Evolutionary conservation across 2,888 invertebrate genomes (phyloP).

Genomic region (Hetaerina titia): DNA sequence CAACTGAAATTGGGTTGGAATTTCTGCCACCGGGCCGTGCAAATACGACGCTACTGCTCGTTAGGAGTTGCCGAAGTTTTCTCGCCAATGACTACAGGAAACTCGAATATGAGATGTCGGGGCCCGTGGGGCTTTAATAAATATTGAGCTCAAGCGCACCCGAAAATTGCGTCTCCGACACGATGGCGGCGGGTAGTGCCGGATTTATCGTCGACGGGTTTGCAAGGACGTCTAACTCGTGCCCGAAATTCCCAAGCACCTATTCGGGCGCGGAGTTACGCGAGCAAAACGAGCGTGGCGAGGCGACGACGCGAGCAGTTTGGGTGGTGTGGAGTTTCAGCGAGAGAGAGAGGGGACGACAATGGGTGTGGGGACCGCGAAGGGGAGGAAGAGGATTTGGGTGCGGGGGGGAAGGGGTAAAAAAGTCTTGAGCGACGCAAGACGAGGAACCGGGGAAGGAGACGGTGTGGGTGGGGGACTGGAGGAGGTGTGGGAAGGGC

Average conservation of each 20-base stretch:
- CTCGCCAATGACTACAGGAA: not conserved
- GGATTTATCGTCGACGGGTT: not conserved
- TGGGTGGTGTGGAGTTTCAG: not conserved
- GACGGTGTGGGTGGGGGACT: not conserved
- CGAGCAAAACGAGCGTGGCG: not conserved
- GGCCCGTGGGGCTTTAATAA: not conserved
- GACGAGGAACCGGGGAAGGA: not conserved
- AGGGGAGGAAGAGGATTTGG: not conserved
- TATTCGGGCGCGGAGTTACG: not conserved
- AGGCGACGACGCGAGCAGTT: not conserved
- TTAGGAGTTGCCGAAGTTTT: not conserved
- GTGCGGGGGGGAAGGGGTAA: not conserved
- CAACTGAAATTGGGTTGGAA: too few relatives aligned
- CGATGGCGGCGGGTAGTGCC: not conserved
- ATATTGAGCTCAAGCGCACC: not conserved
- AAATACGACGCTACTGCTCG: too few relatives aligned
- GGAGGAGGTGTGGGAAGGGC: constrained; percentile 1
- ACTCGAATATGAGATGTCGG: not conserved
- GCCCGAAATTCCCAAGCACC: not conserved
- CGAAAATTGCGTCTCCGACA: not conserved
- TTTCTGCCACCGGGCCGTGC: too few relatives aligned
- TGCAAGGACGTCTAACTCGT: constrained; percentile 15
- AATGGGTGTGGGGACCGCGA: not conserved
- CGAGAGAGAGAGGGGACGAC: not conserved
- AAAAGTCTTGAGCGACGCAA: too few relatives aligned